Percentiles rank a stretch among this genome's conserved stretches.
These are phyloP conservation scores for Steinernema hermaphroditum DNA, from an alignment of 2,888 invertebrate genomes.

Conservation along the genomic window DNA sequence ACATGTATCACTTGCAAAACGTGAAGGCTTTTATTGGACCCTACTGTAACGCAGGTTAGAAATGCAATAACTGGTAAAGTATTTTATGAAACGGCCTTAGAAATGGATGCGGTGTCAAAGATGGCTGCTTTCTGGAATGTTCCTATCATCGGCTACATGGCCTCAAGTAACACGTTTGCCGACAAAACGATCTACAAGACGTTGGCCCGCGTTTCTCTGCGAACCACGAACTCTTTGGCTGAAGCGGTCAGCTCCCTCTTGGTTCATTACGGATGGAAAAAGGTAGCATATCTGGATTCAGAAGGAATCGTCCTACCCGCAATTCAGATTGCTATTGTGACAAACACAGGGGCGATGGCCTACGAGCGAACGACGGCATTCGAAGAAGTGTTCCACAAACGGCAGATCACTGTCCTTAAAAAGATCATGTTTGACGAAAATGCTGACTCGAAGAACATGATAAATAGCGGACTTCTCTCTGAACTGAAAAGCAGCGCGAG, in stretches of 20 bases:
- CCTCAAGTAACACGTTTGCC: conserved; percentile 61
- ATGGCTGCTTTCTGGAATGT: conserved; percentile 66
- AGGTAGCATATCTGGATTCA: conserved; percentile 39
- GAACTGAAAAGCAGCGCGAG: conserved; percentile 60
- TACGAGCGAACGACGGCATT: conserved; percentile 60
- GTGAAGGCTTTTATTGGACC: conserved; percentile 65
- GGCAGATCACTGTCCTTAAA: conserved; percentile 51
- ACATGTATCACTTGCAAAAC: conserved; percentile 65
- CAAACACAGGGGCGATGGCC: conserved; percentile 61
- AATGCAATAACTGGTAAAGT: too few species aligned
- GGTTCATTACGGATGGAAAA: conserved; percentile 62
- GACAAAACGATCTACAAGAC: conserved; percentile 65
- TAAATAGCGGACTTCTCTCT: conserved; percentile 53
- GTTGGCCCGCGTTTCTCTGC: conserved; percentile 60
- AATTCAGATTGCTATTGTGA: conserved; percentile 56
- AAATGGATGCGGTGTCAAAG: conserved; percentile 65
- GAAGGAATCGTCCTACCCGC: not conserved
- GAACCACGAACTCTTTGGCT: conserved; percentile 64
- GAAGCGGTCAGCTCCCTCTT: conserved; percentile 57
- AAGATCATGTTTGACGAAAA: conserved; percentile 63
- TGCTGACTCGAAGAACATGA: conserved; percentile 54
- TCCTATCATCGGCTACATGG: conserved; percentile 65
- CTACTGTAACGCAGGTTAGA: conserved; percentile 61
- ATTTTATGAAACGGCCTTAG: conserved; percentile 35
- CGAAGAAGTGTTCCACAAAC: conserved; percentile 62